phyloP scores from a whole-genome alignment of 2,888 invertebrate genomes.

The Pherbina coryleti region DNA sequence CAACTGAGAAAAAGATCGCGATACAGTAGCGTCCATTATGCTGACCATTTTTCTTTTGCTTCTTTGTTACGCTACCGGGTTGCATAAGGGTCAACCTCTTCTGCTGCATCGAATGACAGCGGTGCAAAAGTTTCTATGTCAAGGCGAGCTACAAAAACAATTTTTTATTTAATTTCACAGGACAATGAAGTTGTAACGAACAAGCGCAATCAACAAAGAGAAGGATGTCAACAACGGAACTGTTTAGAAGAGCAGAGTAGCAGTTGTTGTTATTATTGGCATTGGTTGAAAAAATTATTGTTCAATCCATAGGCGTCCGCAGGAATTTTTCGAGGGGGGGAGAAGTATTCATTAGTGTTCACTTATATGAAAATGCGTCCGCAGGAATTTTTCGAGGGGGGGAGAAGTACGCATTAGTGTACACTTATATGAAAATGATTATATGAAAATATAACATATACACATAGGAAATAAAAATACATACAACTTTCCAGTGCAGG shows the following conservation, averaged over 20 bases:
- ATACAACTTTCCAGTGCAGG: too few relatives aligned
- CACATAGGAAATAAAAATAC: too few relatives aligned
- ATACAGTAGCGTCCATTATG: background rate
- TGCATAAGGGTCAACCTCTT: constrained; percentile 29
- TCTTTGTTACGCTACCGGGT: constrained; percentile 5
- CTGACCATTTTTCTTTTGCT: background rate
- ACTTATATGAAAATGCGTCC: too few relatives aligned
- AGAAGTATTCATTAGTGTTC: too few relatives aligned
- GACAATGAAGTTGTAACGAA: background rate
- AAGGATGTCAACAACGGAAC: background rate
- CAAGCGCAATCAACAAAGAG: background rate
- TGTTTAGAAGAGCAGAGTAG: background rate
- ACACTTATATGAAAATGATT: too few relatives aligned
- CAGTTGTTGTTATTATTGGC: background rate
- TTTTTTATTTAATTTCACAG: background rate
- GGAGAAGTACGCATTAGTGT: too few relatives aligned
- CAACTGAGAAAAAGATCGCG: background rate
- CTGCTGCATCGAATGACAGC: background rate
- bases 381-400: too few relatives aligned
- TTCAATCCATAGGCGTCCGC: too few relatives aligned
- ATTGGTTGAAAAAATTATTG: background rate
- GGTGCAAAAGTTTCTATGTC: constrained; percentile 30
- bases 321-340: too few relatives aligned
- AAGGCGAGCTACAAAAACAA: constrained; percentile 24
- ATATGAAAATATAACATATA: too few relatives aligned